Conservation (phyloP, 2,797 vertebrate species). For the Bovichtus variegatus region DNA sequence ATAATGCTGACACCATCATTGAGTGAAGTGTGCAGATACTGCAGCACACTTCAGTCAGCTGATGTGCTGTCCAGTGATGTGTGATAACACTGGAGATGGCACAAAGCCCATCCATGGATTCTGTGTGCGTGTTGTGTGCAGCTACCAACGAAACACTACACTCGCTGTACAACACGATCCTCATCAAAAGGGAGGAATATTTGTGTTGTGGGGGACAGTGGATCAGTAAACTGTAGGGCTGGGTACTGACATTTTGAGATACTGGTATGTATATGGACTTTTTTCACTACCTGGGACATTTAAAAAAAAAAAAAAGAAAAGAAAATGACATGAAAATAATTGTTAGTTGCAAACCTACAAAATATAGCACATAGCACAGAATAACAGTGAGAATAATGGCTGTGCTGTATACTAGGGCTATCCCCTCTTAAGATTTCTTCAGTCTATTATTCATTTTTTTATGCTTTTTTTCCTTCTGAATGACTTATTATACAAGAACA, state of each 20-base stretch:
- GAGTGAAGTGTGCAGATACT: slow-evolving; percentile 36
- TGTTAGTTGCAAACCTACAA: background rate
- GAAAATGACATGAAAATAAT: background rate
- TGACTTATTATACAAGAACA: too few relatives aligned
- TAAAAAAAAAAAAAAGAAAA: background rate
- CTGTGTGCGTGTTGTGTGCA: slow-evolving; percentile 47
- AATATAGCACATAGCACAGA: background rate
- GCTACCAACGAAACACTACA: slow-evolving; percentile 40
- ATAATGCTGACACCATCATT: slow-evolving; percentile 52
- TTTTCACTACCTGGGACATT: background rate
- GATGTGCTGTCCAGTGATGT: slow-evolving; percentile 62
- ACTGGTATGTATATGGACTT: background rate
- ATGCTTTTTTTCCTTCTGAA: too few relatives aligned
- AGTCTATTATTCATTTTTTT: too few relatives aligned
- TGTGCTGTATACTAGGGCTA: too few relatives aligned
- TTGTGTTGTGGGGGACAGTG: slow-evolving; percentile 4
- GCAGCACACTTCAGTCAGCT: slow-evolving; percentile 45
- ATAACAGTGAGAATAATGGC: background rate
- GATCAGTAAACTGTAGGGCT: background rate
- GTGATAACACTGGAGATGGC: slow-evolving; percentile 62
- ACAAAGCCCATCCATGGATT: slow-evolving; percentile 46
- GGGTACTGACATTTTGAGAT: background rate
- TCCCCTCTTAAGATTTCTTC: too few relatives aligned
- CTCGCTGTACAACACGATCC: slow-evolving; percentile 46
- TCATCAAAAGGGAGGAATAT: slow-evolving; percentile 35